Conservation (phyloP, 2,113 vertebrate genomes). For the Cryptotis parvus region DNA sequence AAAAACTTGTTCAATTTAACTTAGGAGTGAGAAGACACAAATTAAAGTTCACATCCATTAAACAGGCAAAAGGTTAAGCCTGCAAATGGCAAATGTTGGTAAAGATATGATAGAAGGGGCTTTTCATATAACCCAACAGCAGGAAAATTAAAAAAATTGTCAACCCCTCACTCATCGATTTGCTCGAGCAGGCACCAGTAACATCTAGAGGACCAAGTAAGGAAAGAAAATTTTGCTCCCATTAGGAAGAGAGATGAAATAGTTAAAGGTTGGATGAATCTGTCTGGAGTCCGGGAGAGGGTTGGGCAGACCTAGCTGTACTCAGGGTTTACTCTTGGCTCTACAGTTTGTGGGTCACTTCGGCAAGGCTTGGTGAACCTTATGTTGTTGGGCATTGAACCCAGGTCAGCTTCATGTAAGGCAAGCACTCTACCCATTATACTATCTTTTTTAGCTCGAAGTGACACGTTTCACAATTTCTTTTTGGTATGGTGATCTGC, state of each 20-base stretch:
- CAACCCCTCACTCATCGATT: neutral
- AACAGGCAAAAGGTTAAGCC: neutral
- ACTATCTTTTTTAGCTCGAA: no score
- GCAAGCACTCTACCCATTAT: no score
- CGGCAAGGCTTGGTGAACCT: no score
- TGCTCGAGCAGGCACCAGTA: no score
- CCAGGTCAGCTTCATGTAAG: no score
- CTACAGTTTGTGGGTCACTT: no score
- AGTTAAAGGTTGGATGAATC: neutral
- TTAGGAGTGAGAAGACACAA: constrained; percentile 23
- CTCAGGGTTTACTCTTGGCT: neutral
- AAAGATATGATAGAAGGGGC: neutral
- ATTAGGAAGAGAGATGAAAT: neutral
- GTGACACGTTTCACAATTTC: neutral
- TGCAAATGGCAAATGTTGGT: neutral
- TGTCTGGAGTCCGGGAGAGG: neutral
- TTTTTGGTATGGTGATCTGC: neutral
- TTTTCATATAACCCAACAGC: neutral
- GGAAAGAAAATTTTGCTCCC: neutral
- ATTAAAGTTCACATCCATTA: neutral
- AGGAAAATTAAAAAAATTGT: neutral
- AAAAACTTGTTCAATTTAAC: neutral
- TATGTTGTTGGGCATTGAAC: no score
- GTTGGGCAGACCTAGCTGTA: neutral
- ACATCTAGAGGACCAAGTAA: neutral